These are phyloP conservation scores for Lophius americanus DNA, from an alignment of 2,797 vertebrate genomes.

Conservation along the genomic window DNA sequence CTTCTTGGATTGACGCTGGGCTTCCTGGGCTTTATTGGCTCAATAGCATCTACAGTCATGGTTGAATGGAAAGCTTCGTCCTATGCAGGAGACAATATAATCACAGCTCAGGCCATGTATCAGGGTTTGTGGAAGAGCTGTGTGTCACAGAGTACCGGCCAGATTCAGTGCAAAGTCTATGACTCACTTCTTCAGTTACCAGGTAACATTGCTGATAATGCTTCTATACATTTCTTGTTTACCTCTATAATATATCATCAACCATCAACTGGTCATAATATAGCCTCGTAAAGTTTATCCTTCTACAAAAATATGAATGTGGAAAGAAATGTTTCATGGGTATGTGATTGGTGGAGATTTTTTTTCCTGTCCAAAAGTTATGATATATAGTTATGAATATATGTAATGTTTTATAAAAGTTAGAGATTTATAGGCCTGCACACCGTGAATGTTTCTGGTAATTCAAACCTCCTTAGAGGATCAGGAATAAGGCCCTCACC, in stretches of 20 bases:
- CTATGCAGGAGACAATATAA: conserved; percentile 91
- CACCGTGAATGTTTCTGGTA: not conserved
- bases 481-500: not conserved
- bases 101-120: conserved; percentile 92
- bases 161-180: conserved; percentile 93
- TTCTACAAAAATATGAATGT: not conserved
- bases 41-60: conserved; percentile 88
- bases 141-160: conserved; percentile 91
- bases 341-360: not conserved
- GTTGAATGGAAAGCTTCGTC: conserved; percentile 95
- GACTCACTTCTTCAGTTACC: conserved; percentile 91
- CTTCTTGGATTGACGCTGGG: conserved; percentile 89
- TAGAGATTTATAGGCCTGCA: not conserved
- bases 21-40: conserved; percentile 88
- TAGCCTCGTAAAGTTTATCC: not conserved
- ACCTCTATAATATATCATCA: not conserved
- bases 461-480: conserved; percentile 15
- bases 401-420: not conserved
- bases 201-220: conserved; percentile 60
- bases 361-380: not conserved
- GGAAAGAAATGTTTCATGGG: not conserved
- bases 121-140: conserved; percentile 96
- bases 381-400: not conserved
- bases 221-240: not conserved
- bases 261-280: not conserved